Percentiles rank a stretch among this genome's conserved stretches.
Conservation (phyloP, 2,888 invertebrate genomes). For the Nomada ferruginata region DNA sequence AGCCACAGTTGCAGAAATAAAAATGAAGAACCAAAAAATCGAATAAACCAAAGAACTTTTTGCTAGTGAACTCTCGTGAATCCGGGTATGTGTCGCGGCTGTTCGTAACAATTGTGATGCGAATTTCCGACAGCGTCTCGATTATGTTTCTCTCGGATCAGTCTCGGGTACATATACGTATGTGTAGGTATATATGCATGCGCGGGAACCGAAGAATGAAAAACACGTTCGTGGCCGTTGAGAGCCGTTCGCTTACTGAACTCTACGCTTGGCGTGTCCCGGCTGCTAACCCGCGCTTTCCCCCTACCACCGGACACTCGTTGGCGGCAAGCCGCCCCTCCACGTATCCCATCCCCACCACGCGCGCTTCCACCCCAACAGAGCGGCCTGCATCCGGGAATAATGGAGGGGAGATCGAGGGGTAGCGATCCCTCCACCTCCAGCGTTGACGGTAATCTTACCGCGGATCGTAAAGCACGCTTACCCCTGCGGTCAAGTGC, state of each 20-base stretch:
- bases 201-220: constrained; percentile 74
- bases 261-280: constrained; percentile 78
- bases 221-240: constrained; percentile 77
- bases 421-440: constrained; percentile 51
- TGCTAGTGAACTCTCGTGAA: constrained; percentile 45
- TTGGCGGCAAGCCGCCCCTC: constrained; percentile 69
- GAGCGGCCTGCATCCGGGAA: constrained; percentile 67
- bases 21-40: constrained; percentile 71
- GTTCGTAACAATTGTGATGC: constrained; percentile 48
- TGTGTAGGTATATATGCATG: constrained; percentile 68
- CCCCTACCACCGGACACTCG: constrained; percentile 66
- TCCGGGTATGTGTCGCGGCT: constrained; percentile 65
- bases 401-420: constrained; percentile 49
- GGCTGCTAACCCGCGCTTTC: constrained; percentile 83
- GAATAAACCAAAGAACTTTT: constrained; percentile 48
- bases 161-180: constrained; percentile 68
- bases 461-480: constrained; percentile 72
- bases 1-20: constrained; percentile 80
- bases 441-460: constrained; percentile 70
- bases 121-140: constrained; percentile 67
- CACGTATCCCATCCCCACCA: constrained; percentile 38
- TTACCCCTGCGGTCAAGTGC: constrained; percentile 75
- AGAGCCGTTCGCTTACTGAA: constrained; percentile 83
- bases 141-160: constrained; percentile 67
- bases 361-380: constrained; percentile 19